Percentiles rank a stretch among this genome's conserved stretches.
phyloP scores from a whole-genome alignment of 2,797 vertebrate genomes.

The Acanthornis magna region DNA sequence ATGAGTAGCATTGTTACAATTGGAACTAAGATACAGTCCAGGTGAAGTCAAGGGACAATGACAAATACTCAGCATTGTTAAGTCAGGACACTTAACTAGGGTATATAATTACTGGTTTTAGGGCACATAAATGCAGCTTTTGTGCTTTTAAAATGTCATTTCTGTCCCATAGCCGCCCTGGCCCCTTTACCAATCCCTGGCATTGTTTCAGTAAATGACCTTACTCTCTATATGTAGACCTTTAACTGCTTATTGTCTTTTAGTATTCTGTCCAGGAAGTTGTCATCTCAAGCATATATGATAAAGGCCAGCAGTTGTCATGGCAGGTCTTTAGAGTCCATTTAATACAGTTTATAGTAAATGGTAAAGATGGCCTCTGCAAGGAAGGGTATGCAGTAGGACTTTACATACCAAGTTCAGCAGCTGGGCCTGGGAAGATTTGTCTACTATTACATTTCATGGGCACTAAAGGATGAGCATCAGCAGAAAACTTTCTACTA shows the following conservation, averaged over 20 bases:
- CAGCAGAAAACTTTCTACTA: not conserved
- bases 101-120: not conserved
- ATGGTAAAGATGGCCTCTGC: not conserved
- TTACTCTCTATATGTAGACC: not conserved
- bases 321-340: not conserved
- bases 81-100: not conserved
- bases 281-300: not conserved
- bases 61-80: not conserved
- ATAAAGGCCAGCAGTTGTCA: not conserved
- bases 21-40: not conserved
- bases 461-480: not conserved
- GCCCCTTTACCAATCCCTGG: not conserved
- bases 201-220: not conserved
- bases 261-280: not conserved
- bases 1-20: not conserved
- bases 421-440: not conserved
- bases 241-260: not conserved
- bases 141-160: not conserved
- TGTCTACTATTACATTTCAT: not conserved
- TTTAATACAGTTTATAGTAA: not conserved
- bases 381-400: not conserved
- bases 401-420: not conserved
- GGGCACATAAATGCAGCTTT: not conserved
- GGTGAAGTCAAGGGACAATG: not conserved
- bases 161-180: not conserved